Evolutionary conservation across 2,888 invertebrate genomes (phyloP), one percentile per base, ranked within the genome.

Genomic region (Xestia rhomboidea): DNA sequence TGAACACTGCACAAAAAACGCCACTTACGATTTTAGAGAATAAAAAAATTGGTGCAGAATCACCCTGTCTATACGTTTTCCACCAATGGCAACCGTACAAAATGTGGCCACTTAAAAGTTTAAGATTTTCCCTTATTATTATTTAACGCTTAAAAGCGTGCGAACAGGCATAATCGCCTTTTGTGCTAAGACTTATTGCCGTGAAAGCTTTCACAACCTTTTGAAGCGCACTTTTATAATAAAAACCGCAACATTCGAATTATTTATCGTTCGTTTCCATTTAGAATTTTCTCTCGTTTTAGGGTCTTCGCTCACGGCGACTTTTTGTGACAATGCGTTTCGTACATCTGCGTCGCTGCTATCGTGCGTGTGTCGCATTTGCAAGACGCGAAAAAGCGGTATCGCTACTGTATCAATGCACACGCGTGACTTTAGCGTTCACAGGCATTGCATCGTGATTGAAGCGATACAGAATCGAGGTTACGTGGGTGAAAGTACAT

Each of bases 131-230:
- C 77, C 84, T 83, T 86, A 82, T 86, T 86, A 92, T 92, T 91
- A 92, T 92, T 92, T 90, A 93, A 91, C 90, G 88, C 89, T 93
- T 92, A 91, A 91, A 91, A 92, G 91, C 91, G 89, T 90, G 91
- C 90, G 91, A 90, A 91, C 91, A 92, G 89, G 90, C 91, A 91
- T 94, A 95, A 95, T 95, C 95, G 94, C 92, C 93, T 95, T 88
- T 95, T 94, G 93, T 93, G 90, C 90, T 90, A 92, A 93, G 93
- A 93, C 94, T 95, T 95, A 94, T 93, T 93, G 94, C 92, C 87
- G 90, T 93, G 92, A 94, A 95, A 95, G 95, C 95, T 93, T 93
- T 93, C 88, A 87, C 89, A 90, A 91, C 92, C 93, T 93, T 93
- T 95, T 93, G 90, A 92, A 90, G 88, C 91, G 87, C 90, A 92